phyloP scores from a whole-genome alignment of 1,140 invertebrate species.

The Drosophila nannoptera region DNA sequence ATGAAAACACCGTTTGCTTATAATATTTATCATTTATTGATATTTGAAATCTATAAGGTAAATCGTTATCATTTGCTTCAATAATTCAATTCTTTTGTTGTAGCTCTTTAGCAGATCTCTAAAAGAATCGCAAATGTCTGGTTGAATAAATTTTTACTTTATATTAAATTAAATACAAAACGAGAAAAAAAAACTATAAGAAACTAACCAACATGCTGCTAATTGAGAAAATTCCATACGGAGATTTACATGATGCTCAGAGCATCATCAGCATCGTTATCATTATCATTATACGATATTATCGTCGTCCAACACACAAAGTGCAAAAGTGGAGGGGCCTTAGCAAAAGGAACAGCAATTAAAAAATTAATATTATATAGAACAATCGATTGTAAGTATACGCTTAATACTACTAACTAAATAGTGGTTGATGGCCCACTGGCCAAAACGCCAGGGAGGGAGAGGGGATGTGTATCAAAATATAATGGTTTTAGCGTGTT shows the following conservation, averaged over 20 bases:
- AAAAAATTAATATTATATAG: conserved; percentile 45
- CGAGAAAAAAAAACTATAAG: conserved; percentile 21
- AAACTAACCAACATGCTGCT: conserved; percentile 48
- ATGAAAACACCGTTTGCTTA: conserved; percentile 12
- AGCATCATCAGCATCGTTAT: conserved; percentile 56
- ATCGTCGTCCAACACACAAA: conserved; percentile 58
- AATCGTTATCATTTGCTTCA: conserved; percentile 57
- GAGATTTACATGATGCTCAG: conserved; percentile 66
- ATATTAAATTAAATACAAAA: conserved; percentile 24
- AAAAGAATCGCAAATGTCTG: conserved; percentile 35
- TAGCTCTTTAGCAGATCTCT: conserved; percentile 41
- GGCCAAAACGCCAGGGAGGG: conserved; percentile 48
- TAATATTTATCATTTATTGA: conserved; percentile 67
- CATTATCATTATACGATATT: conserved; percentile 28
- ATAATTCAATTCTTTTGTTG: conserved; percentile 45
- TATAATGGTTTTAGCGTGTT: conserved; percentile 52
- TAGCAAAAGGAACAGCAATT: conserved; percentile 76
- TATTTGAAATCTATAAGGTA: conserved; percentile 75
- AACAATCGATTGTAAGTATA: conserved; percentile 68
- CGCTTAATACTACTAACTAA: conserved; percentile 69
- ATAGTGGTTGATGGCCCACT: conserved; percentile 53
- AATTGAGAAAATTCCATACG: conserved; percentile 43
- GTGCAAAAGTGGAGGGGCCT: conserved; percentile 70
- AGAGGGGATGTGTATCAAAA: conserved; percentile 37
- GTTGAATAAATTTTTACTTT: conserved; percentile 33